Conservation (phyloP, 2,888 invertebrate genomes). For the Tupiocoris notatus region DNA sequence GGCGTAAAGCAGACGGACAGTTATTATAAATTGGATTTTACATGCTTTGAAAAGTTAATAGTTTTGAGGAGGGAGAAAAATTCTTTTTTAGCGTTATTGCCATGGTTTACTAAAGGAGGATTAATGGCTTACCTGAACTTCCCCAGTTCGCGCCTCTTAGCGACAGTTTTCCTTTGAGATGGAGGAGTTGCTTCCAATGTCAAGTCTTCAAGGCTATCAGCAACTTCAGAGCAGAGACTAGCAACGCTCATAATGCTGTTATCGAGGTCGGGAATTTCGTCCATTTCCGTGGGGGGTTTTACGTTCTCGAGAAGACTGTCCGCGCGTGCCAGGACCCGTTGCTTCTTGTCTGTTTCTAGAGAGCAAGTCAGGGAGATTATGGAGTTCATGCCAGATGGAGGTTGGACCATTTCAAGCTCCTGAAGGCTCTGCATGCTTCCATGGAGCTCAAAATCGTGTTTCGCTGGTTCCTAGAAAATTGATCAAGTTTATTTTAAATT, state of each 20-base stretch:
- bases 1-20: too few species aligned
- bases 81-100: too few species aligned
- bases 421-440: constrained; percentile 49
- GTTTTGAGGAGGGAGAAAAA: too few species aligned
- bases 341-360: constrained; percentile 41
- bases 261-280: constrained; percentile 66
- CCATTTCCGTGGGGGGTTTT: constrained; percentile 45
- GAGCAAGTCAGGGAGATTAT: constrained; percentile 49
- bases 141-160: constrained; percentile 70
- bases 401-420: constrained; percentile 72
- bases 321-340: constrained; percentile 12
- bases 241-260: constrained; percentile 81
- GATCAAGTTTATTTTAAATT: too few species aligned
- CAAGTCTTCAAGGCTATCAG: constrained; percentile 57
- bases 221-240: constrained; percentile 69
- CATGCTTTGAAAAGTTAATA: too few species aligned
- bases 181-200: constrained; percentile 59
- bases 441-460: constrained; percentile 42
- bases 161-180: constrained; percentile 68
- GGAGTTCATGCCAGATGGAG: constrained; percentile 75
- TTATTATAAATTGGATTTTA: too few species aligned
- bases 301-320: constrained; percentile 44
- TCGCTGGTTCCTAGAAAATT: constrained; percentile 5
- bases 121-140: constrained; percentile 65
- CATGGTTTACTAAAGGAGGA: too few species aligned